Base-by-base conservation (phyloP, 2,888 invertebrate species). In the Erynnis tages region DNA sequence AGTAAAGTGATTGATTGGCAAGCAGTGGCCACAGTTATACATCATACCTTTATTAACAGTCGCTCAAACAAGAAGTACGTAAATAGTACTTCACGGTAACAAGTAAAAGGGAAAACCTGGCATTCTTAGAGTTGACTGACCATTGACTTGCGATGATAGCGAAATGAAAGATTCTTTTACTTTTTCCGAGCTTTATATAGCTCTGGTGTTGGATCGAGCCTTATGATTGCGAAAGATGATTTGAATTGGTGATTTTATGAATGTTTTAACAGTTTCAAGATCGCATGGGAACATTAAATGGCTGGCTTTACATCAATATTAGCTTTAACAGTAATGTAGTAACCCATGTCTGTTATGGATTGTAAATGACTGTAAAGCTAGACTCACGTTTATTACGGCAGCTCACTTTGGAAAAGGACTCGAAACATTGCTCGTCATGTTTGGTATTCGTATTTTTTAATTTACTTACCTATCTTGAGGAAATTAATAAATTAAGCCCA, bases 121-220 rank as follows among this genome's bases (percentile, higher is more conserved):
- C 30, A 40, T 40, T 38, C 48, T 23, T 10, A 38, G 13, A 34
- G 48, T 32, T 40, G 40, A 49, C 23, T 25, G 25, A 32, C 41
- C 49, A 49, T 49, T 41, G 40, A 34, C 21, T 40, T 25, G 30
- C n/a, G 30, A 25, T 49, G 49, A 49, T 41, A 49, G 49, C 41
- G 49, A 49, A 49, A 49, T 49, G 49, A 11, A 48, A 49, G 41
- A 49, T 41, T 41, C 41, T 25, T 49, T 49, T 49, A 40, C 32
- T 49, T 25, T 23, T 41, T 41, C 25, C 40, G 25, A 41, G 25
- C 19, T 49, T 41, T 41, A 34, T 49, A 34, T 34, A 49, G 30
- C 32, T 40, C 11, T n/a, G 32, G 16, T 17, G 8, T 14, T 14
- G n/a, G 17, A 23, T 47, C 8, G 37, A 35, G 38, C 13, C 40